phyloP scores from a whole-genome alignment of 2,113 vertebrate species.

The Lepisosteus oculatus region DNA sequence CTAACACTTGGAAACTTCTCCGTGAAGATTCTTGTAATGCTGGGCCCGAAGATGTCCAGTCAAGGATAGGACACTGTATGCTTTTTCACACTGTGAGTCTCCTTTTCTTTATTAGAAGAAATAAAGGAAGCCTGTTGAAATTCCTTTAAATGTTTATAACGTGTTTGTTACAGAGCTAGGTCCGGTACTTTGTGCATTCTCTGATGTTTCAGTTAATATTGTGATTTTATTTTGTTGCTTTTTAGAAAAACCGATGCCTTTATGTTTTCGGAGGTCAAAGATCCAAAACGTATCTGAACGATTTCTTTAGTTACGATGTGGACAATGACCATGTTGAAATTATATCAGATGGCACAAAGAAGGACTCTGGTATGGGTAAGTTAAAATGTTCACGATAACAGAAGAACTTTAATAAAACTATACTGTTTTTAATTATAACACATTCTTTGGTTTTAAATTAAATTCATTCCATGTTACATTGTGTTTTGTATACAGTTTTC shows the following conservation, averaged over 20 bases:
- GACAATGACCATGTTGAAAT: constrained; percentile 96
- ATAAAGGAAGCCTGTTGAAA: too few relatives aligned
- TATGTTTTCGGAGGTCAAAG: constrained; percentile 97
- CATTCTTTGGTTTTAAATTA: too few relatives aligned
- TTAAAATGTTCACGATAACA: background rate
- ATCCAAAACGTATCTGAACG: constrained; percentile 97
- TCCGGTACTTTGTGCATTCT: constrained; percentile 32
- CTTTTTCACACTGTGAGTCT: constrained; percentile 82
- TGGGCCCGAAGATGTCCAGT: constrained; percentile 94
- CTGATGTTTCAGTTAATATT: too few relatives aligned
- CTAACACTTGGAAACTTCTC: constrained; percentile 87
- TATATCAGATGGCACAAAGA: constrained; percentile 97
- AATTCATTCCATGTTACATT: too few relatives aligned
- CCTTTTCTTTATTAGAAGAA: too few relatives aligned
- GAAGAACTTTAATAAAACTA: too few relatives aligned
- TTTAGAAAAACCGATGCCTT: constrained; percentile 91
- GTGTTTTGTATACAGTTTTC: too few relatives aligned
- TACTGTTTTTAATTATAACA: too few relatives aligned
- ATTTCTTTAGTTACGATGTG: constrained; percentile 98
- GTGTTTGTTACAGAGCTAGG: too few relatives aligned
- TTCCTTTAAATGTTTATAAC: too few relatives aligned
- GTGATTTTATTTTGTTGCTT: background rate
- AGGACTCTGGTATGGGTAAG: constrained; percentile 98
- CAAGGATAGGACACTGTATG: constrained; percentile 98
- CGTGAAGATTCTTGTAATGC: constrained; percentile 97